These are phyloP conservation scores for Pandemis corylana DNA, from an alignment of 2,888 invertebrate species.

Conservation along the genomic window DNA sequence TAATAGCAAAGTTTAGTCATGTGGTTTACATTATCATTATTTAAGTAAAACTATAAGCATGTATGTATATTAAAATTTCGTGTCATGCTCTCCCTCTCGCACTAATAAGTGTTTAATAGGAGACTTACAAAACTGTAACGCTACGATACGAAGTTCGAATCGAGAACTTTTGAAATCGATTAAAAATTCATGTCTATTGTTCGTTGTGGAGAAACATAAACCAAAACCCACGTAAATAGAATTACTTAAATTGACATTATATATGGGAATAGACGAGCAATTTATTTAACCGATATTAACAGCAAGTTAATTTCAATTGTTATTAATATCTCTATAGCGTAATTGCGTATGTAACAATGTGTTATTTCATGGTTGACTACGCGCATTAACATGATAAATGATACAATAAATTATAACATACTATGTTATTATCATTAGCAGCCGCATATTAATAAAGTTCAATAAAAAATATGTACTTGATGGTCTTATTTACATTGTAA, in stretches of 20 bases:
- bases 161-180: too few relatives aligned
- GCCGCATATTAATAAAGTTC: neutral
- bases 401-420: conserved; percentile 27
- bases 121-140: too few relatives aligned
- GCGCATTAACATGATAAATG: conserved; percentile 32
- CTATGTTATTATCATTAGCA: conserved; percentile 19
- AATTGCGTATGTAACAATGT: conserved; percentile 8
- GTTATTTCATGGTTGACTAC: conserved; percentile 27
- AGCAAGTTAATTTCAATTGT: conserved; percentile 11
- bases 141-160: too few relatives aligned
- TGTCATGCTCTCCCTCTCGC: too few relatives aligned
- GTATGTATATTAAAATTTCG: too few relatives aligned
- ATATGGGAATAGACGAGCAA: neutral
- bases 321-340: neutral
- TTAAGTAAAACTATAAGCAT: too few relatives aligned
- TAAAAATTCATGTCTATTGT: too few relatives aligned
- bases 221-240: neutral
- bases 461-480: neutral
- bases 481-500: neutral
- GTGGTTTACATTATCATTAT: too few relatives aligned
- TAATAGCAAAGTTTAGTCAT: too few relatives aligned
- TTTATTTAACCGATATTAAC: neutral
- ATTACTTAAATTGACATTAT: neutral
- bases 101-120: too few relatives aligned
- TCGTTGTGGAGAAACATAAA: too few relatives aligned